These are phyloP conservation scores for Eumacrocentrus americanus DNA, from an alignment of 2,888 invertebrate species.

Conservation along the genomic window DNA sequence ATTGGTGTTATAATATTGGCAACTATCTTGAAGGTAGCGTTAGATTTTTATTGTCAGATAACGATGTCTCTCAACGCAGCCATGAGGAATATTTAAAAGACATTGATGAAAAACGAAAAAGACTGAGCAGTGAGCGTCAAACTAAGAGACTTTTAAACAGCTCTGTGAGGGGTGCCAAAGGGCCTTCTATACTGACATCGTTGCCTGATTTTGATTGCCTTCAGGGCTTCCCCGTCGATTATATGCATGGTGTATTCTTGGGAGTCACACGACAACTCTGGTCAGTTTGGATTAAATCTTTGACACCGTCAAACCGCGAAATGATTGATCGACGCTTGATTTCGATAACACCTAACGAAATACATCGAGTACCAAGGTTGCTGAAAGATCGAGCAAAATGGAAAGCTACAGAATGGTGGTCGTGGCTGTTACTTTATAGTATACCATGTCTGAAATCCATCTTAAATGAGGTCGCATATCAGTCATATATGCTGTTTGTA, in stretches of 20 bases:
- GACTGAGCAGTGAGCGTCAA: background rate
- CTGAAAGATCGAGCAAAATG: conserved; percentile 8
- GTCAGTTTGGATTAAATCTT: conserved; percentile 19
- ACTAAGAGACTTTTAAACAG: background rate
- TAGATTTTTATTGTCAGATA: background rate
- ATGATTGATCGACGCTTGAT: conserved; percentile 8
- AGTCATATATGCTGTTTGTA: conserved; percentile 21
- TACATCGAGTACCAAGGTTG: conserved; percentile 25
- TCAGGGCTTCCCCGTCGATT: conserved; percentile 30
- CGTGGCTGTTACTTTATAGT: conserved; percentile 31
- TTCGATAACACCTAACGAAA: conserved; percentile 25
- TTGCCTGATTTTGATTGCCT: conserved; percentile 25
- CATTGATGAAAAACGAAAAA: background rate
- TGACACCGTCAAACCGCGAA: background rate
- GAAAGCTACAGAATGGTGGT: conserved; percentile 33
- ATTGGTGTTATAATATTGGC: conserved; percentile 33
- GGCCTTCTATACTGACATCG: background rate
- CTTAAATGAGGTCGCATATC: background rate
- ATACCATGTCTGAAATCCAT: conserved; percentile 20
- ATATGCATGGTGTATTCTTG: conserved; percentile 30
- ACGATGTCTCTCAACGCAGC: background rate
- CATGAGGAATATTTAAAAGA: background rate
- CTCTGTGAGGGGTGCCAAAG: background rate
- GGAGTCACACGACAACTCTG: conserved; percentile 28
- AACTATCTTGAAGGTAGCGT: background rate